phyloP scores from a whole-genome alignment of 1,140 invertebrate species.

The Vanessa tameamea region DNA sequence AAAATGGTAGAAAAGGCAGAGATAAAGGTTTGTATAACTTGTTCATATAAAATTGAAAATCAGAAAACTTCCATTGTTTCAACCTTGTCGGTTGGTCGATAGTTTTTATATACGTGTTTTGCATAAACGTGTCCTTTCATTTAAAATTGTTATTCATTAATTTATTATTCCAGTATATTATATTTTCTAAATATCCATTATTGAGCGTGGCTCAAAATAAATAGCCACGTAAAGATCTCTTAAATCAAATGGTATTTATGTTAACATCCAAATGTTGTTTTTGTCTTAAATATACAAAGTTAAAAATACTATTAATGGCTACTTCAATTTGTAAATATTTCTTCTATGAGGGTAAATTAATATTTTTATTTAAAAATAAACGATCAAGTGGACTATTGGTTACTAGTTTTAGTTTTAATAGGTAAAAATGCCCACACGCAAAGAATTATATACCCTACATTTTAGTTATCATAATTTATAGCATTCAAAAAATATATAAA shows the following conservation, averaged over 20 bases:
- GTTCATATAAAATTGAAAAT: conserved; percentile 13
- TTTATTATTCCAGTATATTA: not conserved
- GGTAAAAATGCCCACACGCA: not conserved
- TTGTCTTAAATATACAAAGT: not conserved
- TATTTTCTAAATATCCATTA: not conserved
- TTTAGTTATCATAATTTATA: not conserved
- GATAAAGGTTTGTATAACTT: conserved; percentile 55
- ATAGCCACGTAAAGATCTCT: not conserved
- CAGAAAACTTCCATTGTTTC: conserved; percentile 63
- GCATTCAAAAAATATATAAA: too few species aligned
- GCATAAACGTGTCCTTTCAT: conserved; percentile 40
- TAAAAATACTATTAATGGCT: not conserved
- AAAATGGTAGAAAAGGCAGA: conserved; percentile 63
- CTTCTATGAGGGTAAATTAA: not conserved
- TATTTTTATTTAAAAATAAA: not conserved
- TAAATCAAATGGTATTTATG: not conserved
- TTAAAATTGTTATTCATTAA: not conserved
- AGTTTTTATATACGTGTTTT: conserved; percentile 46
- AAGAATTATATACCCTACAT: not conserved
- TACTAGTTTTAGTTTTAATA: too few species aligned
- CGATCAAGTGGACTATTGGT: too few species aligned
- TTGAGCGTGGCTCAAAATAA: not conserved
- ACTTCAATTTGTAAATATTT: not conserved
- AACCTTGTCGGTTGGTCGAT: conserved; percentile 63
- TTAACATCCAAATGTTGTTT: not conserved